A percentile compares a stretch with the other conserved stretches of the same genome.
phyloP scores from a whole-genome alignment of 1,140 invertebrate species.

The Ladona fulva region DNA sequence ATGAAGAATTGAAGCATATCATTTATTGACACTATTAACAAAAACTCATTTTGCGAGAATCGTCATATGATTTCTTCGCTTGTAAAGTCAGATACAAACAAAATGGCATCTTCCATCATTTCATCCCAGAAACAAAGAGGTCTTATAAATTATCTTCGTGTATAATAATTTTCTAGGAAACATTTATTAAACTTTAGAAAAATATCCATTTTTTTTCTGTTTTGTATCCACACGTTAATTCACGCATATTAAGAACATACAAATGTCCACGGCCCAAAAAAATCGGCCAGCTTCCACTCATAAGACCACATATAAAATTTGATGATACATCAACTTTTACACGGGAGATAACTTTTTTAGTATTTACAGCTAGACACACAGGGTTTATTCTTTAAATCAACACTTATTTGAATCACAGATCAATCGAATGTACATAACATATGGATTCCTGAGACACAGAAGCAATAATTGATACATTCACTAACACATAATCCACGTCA shows the following conservation, averaged over 20 bases:
- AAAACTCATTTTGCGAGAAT: not conserved
- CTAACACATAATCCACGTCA: too few species aligned
- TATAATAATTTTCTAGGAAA: slow-evolving; percentile 8
- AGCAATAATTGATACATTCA: too few species aligned
- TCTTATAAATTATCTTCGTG: not conserved
- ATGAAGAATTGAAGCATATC: not conserved
- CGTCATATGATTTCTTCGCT: not conserved
- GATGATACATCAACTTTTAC: slow-evolving; percentile 7
- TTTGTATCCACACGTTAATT: not conserved
- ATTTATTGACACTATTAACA: slow-evolving; percentile 9
- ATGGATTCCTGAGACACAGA: not conserved
- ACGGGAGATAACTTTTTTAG: not conserved
- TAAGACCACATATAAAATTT: slow-evolving; percentile 5
- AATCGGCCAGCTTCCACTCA: not conserved
- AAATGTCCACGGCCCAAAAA: not conserved
- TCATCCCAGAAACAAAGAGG: not conserved
- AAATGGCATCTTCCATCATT: not conserved
- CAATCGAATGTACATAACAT: slow-evolving; percentile 7
- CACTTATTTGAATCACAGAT: slow-evolving; percentile 6
- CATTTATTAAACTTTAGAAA: slow-evolving; percentile 5
- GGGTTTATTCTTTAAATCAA: not conserved
- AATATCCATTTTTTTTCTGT: not conserved
- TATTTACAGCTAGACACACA: not conserved
- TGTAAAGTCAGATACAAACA: not conserved
- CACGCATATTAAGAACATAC: not conserved